A percentile compares a stretch with the other conserved stretches of the same genome.
These are phyloP conservation scores for Falco novaeseelandiae DNA, from an alignment of 2,797 vertebrate genomes.

Conservation along the genomic window DNA sequence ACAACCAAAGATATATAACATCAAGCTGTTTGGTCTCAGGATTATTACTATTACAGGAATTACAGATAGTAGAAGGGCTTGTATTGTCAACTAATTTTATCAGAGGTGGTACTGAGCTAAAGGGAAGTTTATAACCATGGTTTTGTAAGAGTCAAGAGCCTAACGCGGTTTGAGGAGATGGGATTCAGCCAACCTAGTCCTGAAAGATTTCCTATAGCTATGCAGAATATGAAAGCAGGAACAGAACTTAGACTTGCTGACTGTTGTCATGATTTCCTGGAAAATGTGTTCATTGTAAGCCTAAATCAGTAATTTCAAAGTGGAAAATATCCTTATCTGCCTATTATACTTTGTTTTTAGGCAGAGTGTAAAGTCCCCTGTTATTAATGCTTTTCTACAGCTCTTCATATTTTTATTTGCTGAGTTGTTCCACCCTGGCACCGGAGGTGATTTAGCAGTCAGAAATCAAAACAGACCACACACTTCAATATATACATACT, in stretches of 20 bases:
- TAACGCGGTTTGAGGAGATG: not conserved
- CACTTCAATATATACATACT: not conserved
- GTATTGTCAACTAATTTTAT: not conserved
- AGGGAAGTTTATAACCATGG: not conserved
- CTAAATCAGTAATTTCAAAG: not conserved
- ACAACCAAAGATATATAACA: not conserved
- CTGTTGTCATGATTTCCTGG: not conserved
- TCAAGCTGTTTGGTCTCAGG: not conserved
- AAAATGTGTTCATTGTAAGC: not conserved
- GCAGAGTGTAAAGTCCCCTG: not conserved
- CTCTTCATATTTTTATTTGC: not conserved
- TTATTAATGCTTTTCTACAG: not conserved
- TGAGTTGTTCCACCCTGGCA: not conserved
- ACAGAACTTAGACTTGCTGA: not conserved
- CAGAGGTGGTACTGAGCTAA: not conserved
- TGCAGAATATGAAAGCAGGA: not conserved
- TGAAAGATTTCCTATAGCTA: not conserved
- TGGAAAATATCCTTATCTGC: not conserved
- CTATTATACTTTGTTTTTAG: not conserved
- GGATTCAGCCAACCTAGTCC: not conserved
- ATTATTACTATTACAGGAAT: not conserved
- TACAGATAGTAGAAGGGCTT: not conserved
- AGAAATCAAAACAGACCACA: conserved; percentile 44
- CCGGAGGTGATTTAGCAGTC: not conserved
- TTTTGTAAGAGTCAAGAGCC: not conserved